Percentiles rank a stretch among this genome's conserved stretches.
These are phyloP conservation scores for Tipula unca DNA, from an alignment of 2,888 invertebrate genomes.

Conservation along the genomic window DNA sequence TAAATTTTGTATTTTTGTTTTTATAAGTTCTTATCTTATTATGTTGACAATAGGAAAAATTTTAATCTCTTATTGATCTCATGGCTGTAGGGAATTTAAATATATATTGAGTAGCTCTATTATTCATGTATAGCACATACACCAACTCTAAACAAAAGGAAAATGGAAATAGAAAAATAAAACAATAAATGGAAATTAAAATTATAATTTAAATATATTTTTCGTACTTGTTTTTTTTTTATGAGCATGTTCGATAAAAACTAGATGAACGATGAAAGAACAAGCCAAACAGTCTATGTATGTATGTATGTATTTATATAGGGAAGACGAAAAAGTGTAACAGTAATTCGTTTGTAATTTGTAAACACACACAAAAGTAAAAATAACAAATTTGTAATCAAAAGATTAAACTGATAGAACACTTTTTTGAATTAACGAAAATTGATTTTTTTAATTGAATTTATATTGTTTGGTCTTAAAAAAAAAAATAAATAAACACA, in stretches of 20 bases:
- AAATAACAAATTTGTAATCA: neutral
- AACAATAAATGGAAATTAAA: no score
- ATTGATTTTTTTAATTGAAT: neutral
- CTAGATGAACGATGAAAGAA: neutral
- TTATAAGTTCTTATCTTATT: neutral
- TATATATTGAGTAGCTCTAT: neutral
- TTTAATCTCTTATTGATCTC: neutral
- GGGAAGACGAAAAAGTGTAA: no score
- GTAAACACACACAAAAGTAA: neutral
- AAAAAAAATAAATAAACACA: neutral
- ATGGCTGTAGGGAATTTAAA: neutral
- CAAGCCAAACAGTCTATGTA: no score
- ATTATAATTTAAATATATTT: neutral
- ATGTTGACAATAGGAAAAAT: constrained; percentile 1
- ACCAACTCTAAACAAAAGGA: neutral
- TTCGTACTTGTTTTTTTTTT: neutral
- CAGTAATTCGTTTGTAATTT: neutral
- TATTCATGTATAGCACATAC: neutral
- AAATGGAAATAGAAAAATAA: neutral
- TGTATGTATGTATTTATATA: no score
- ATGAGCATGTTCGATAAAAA: neutral
- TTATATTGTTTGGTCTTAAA: neutral
- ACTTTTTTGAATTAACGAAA: neutral
- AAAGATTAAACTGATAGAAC: constrained; percentile 14
- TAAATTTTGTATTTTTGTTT: neutral